Base-by-base conservation (phyloP, 2,113 vertebrate genomes). In the Albula goreensis region DNA sequence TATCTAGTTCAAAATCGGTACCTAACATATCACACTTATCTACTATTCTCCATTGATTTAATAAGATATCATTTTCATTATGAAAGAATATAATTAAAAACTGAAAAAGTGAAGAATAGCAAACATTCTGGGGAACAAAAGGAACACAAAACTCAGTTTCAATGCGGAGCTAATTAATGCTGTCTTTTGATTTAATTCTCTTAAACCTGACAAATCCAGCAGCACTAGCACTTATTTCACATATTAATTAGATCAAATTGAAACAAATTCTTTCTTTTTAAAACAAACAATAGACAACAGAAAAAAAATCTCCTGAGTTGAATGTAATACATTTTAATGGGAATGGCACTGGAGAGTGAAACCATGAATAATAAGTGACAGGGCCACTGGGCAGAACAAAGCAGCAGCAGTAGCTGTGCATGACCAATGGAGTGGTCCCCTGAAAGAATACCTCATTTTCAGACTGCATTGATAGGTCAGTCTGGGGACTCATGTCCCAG, bases 321-420 rank as follows among this genome's bases (percentile, higher is more conserved):
- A 19, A 48, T 25, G 50, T 22, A 81, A n/a, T 83, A 13, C 56
- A 57, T 83, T 83, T 60, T 48, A 57, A 57, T 83, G 53, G 9
- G 56, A 1, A 5, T 50, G 66, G 19, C 56, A 22, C 10, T 17
- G 19, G 17, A 6, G 50, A 63, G 49, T 78, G 49, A 25, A 85
- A 15, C 25, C 70, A 78, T 78, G 66, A 78, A 78, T 85, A 53
- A 78, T 85, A 51, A 50, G 77, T 85, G 25, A 78, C 15, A 5
- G 19, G 60, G 60, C 15, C 60, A 60, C 1, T 66, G 60, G 60
- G 60, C 60, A 22, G 60, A 66, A 22, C 60, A 66, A 66, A 66
- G 60, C 60, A 48, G 50, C 19, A 52, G 11, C 19, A 81, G 51
- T 49, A 74, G 49, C 22, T 25, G 2, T 85, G 52, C 48, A 12